Conservation (phyloP, 2,888 invertebrate species). For the Cremastobaeus sp. region DNA sequence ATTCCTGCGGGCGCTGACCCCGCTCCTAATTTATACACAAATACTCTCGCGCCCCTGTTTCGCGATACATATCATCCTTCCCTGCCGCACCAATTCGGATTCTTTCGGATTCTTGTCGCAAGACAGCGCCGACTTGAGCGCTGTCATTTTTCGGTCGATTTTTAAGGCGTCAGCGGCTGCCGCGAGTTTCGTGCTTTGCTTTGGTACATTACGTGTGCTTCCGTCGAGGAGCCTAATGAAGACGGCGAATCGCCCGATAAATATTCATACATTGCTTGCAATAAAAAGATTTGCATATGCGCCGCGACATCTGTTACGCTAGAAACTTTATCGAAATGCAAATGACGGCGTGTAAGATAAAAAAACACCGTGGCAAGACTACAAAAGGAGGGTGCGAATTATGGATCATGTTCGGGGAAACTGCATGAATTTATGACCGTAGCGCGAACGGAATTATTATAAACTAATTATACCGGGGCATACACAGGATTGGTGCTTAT, state of each 20-base stretch:
- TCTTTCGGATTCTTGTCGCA: background rate
- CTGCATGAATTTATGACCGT: constrained; percentile 50
- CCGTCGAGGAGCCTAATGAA: constrained; percentile 32
- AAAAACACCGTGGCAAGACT: constrained; percentile 20
- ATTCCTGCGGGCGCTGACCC: constrained; percentile 50
- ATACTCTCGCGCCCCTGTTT: background rate
- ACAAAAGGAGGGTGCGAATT: constrained; percentile 53
- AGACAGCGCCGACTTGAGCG: constrained; percentile 3
- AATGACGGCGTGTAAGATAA: constrained; percentile 40
- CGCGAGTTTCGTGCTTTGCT: constrained; percentile 20
- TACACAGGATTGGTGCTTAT: constrained; percentile 19
- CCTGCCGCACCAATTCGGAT: background rate
- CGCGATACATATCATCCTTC: background rate
- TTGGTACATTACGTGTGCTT: background rate
- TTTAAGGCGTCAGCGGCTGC: too few species aligned
- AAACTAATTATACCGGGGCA: constrained; percentile 42
- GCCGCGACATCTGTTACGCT: constrained; percentile 42
- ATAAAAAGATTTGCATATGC: constrained; percentile 53
- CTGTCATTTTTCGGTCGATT: background rate
- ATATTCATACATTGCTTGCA: constrained; percentile 52
- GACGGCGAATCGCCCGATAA: constrained; percentile 33
- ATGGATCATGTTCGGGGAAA: constrained; percentile 51
- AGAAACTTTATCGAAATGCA: constrained; percentile 56
- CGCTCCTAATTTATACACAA: too few species aligned
- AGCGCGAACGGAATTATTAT: constrained; percentile 44